Base-by-base conservation (phyloP, 2,797 vertebrate species). In the Manis pentadactyla region DNA sequence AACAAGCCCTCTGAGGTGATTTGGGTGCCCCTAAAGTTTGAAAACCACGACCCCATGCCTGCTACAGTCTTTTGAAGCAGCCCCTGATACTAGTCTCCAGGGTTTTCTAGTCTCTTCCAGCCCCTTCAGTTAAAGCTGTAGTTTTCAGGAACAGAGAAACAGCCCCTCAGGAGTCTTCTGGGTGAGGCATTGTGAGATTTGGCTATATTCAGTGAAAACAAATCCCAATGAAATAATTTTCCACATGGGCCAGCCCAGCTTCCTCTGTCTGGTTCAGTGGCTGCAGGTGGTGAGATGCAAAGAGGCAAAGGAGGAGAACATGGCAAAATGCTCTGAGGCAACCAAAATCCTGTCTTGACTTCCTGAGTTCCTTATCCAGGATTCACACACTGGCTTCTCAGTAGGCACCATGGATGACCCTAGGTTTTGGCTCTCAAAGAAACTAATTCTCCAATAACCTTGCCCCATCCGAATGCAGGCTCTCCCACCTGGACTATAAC, bases 241-340 rank as follows among this genome's bases (percentile, higher is more conserved):
- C 84, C 9, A 1, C 46, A 7, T 39, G 59, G 68, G 63, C 49
- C 34, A 55, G 59, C 27, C 63, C 93, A 68, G 57, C 64, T 59
- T 61, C 61, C 39, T 92, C 53, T 59, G 81, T 92, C 53, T 59
- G 81, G 93, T 92, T 94, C 87, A 71, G 53, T 83, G 84, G 23
- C 68, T 93, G 74, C 96, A 97, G 95, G 95, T 97, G 95, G 78
- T 39, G 15, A 93, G 73, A 96, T 97, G 92, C 93, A 94, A 96
- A 97, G 57, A 96, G 63, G 84, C 51, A 46, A 92, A 51, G 55
- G 23, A 53, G 34, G 8, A 7, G 27, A 59, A 64, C 55, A 18
- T n/a, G 61, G 17, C 3, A 55, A 51, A 89, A 37, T 23, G 25
- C 19, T 63, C 7, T 5, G 4, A 74, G 89, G 29, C 13, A 61